These are phyloP conservation scores for Drosophila lacteicornis DNA, from an alignment of 1,140 invertebrate genomes.

Conservation along the genomic window DNA sequence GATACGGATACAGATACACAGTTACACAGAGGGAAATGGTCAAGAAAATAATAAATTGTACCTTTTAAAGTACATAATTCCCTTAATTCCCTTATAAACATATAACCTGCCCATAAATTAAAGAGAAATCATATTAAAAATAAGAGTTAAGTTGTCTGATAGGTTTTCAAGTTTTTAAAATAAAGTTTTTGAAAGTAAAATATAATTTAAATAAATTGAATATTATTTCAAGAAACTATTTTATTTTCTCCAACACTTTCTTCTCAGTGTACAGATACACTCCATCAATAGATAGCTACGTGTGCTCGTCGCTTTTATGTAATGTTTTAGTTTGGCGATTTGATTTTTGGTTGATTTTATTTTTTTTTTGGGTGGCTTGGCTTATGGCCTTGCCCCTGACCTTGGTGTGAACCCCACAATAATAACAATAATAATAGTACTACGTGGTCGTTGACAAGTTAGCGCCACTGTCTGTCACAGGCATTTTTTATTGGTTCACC, in stretches of 20 bases:
- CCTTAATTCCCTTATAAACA: too few relatives aligned
- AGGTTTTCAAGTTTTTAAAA: too few relatives aligned
- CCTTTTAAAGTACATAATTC: too few relatives aligned
- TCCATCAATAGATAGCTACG: slow-evolving; percentile 22
- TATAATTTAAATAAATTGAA: background rate
- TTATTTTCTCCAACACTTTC: background rate
- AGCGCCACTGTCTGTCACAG: slow-evolving; percentile 26
- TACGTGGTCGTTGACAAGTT: slow-evolving; percentile 44
- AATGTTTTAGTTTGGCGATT: slow-evolving; percentile 25
- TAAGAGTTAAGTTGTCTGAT: too few relatives aligned
- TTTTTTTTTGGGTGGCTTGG: slow-evolving; percentile 14
- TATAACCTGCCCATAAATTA: background rate
- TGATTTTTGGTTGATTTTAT: slow-evolving; percentile 19
- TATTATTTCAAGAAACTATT: too few relatives aligned
- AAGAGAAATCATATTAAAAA: background rate
- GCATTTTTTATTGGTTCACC: slow-evolving; percentile 20
- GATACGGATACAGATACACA: slow-evolving; percentile 19
- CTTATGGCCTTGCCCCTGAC: slow-evolving; percentile 43
- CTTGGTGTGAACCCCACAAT: slow-evolving; percentile 22
- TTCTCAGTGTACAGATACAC: slow-evolving; percentile 14
- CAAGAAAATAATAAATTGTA: too few relatives aligned
- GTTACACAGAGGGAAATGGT: slow-evolving; percentile 1
- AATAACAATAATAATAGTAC: slow-evolving; percentile 8
- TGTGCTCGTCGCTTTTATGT: slow-evolving; percentile 26
- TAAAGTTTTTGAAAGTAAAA: too few relatives aligned